These are phyloP conservation scores for Stenodema calcarata DNA, from an alignment of 2,888 invertebrate genomes.

Conservation along the genomic window DNA sequence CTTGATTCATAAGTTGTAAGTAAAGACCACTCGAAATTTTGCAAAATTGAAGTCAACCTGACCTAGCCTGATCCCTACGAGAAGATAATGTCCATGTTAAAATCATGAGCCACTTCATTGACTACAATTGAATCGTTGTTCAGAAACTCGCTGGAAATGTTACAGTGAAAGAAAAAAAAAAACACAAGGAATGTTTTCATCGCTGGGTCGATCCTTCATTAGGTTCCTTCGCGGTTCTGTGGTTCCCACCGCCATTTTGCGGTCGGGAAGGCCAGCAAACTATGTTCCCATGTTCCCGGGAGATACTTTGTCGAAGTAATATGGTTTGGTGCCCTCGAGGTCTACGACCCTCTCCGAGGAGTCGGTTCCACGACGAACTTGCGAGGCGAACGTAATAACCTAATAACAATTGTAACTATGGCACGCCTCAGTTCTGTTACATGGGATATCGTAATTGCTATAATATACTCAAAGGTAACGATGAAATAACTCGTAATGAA, in stretches of 20 bases:
- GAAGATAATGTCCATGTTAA: too few relatives aligned
- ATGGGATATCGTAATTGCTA: too few relatives aligned
- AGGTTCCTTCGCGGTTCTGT: constrained; percentile 12
- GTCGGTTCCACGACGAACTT: not conserved
- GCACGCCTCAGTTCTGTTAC: too few relatives aligned
- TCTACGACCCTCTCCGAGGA: not conserved
- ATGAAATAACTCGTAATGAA: too few relatives aligned
- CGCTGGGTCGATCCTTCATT: not conserved
- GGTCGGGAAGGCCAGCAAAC: not conserved
- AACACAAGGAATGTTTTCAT: not conserved
- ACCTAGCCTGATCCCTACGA: too few relatives aligned
- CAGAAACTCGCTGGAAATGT: not conserved
- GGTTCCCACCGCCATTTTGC: constrained; percentile 19
- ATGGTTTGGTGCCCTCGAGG: not conserved
- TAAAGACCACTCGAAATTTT: too few relatives aligned
- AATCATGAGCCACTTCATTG: too few relatives aligned
- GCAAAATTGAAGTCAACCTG: too few relatives aligned
- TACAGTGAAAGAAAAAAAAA: not conserved
- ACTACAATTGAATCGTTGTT: not conserved
- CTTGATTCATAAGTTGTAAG: too few relatives aligned
- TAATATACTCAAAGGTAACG: too few relatives aligned
- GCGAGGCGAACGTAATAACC: too few relatives aligned
- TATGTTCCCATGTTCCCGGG: constrained; percentile 7
- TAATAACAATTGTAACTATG: too few relatives aligned
- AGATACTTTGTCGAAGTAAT: not conserved